A percentile compares a stretch with the other conserved stretches of the same genome.
These are phyloP conservation scores for Festucalex cinctus DNA, from an alignment of 2,113 vertebrate genomes.

Conservation along the genomic window DNA sequence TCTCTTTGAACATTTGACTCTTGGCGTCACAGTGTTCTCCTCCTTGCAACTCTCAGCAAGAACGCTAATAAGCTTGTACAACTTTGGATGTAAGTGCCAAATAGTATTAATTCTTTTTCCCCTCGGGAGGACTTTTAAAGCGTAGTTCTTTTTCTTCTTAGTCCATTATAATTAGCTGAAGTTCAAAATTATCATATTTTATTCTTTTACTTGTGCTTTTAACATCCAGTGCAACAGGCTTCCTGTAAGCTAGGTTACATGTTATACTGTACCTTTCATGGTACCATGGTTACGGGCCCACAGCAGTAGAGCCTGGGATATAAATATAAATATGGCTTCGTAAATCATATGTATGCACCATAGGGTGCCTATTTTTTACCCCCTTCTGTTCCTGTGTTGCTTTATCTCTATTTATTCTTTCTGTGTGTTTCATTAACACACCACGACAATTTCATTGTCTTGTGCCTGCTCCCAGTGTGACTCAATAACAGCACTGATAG, in stretches of 20 bases:
- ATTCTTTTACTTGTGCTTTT: background rate
- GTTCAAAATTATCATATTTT: background rate
- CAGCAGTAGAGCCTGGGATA: background rate
- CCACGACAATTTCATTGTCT: background rate
- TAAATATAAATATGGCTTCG: conserved; percentile 42
- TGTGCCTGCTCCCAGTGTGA: conserved; percentile 13
- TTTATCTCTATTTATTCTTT: conserved; percentile 4
- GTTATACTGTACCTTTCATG: conserved; percentile 15
- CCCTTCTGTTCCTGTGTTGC: conserved; percentile 8
- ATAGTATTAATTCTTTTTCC: background rate
- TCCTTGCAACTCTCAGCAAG: background rate
- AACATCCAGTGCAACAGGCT: background rate
- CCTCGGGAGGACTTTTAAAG: background rate
- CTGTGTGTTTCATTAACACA: background rate
- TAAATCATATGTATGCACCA: conserved; percentile 30
- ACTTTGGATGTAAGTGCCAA: background rate
- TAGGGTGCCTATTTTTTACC: conserved; percentile 25
- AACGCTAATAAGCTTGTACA: background rate
- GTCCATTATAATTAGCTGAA: background rate
- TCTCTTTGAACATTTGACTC: background rate
- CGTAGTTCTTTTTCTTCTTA: background rate
- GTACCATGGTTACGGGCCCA: conserved; percentile 20
- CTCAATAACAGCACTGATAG: conserved; percentile 11
- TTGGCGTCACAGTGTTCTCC: background rate
- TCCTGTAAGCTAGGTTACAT: background rate